Conservation (phyloP, 2,113 vertebrate genomes). For the Tauraco erythrolophus region DNA sequence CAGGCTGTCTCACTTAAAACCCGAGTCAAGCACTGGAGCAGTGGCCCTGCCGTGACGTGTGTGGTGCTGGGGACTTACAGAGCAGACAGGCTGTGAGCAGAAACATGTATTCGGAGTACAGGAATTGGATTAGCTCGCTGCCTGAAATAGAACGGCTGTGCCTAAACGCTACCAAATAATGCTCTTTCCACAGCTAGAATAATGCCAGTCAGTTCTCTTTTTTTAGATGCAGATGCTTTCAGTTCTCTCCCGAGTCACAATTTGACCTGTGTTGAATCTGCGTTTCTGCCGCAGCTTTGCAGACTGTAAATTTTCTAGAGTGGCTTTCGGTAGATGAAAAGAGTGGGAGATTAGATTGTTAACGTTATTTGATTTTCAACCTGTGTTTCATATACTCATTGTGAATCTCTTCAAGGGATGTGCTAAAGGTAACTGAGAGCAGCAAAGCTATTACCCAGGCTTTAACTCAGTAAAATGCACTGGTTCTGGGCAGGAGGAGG, state of each 20-base stretch:
- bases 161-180: background rate
- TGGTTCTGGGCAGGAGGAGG: background rate
- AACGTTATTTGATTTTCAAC: background rate
- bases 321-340: background rate
- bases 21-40: background rate
- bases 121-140: background rate
- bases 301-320: background rate
- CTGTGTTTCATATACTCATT: background rate
- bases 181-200: background rate
- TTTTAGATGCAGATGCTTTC: background rate
- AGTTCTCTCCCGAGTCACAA: background rate
- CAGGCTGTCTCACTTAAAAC: background rate
- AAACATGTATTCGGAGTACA: background rate
- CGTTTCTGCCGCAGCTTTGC: background rate
- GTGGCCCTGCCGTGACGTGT: background rate
- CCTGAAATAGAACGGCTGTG: background rate
- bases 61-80: background rate
- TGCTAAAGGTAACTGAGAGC: background rate
- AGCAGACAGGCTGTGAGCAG: background rate
- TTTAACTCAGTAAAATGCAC: background rate
- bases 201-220: background rate
- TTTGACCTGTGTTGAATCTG: background rate
- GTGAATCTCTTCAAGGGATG: background rate
- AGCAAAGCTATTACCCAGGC: background rate
- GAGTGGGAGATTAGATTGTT: background rate